Percentiles rank a stretch among this genome's conserved stretches.
Evolutionary conservation across 2,888 invertebrate genomes (phyloP).

Genomic region (Abscondita cerata): DNA sequence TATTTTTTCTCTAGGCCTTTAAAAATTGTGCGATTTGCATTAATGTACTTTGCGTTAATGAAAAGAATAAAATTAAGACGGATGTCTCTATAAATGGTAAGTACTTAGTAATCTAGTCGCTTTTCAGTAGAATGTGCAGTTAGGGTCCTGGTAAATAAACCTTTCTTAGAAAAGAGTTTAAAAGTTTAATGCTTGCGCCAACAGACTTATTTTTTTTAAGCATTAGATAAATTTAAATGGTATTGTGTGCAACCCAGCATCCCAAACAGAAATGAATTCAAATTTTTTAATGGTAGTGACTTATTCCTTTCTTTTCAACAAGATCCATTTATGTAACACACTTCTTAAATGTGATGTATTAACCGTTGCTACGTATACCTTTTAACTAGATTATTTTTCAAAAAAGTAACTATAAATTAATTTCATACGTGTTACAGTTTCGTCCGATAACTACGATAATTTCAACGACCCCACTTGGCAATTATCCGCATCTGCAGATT

Average conservation of each 20-base stretch:
- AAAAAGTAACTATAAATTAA: neutral
- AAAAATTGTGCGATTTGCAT: no score
- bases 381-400: neutral
- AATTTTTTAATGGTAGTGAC: neutral
- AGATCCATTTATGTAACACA: neutral
- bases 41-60: no score
- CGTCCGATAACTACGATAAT: neutral
- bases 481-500: neutral
- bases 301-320: neutral
- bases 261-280: neutral
- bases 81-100: no score
- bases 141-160: neutral
- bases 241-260: neutral
- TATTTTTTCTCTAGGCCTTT: no score
- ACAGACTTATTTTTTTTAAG: neutral
- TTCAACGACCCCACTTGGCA: neutral
- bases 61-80: no score
- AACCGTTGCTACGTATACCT: neutral
- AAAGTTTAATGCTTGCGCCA: no score
- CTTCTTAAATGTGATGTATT: neutral
- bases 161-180: neutral
- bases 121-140: no score
- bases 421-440: neutral
- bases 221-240: neutral
- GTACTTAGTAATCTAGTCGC: no score